A percentile compares a stretch with the other conserved stretches of the same genome.
Evolutionary conservation across 2,113 vertebrate species (phyloP).

Genomic region (Phoxinus phoxinus): DNA sequence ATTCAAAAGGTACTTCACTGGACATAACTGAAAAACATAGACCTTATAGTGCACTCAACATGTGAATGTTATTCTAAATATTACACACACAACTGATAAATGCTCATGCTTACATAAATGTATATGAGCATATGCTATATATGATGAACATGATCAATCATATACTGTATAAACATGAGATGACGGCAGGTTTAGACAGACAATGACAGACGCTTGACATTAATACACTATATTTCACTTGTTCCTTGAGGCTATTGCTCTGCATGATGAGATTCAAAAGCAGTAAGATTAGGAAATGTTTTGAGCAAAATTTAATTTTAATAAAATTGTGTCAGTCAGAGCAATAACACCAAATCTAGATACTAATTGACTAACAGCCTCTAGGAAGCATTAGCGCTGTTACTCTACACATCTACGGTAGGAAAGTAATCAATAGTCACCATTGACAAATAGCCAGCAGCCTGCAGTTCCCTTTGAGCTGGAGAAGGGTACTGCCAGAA

Average conservation of each 20-base stretch:
- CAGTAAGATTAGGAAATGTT: neutral
- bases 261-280: neutral
- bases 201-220: neutral
- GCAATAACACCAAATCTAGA: conserved; percentile 44
- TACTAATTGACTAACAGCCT: conserved; percentile 26
- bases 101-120: conserved; percentile 11
- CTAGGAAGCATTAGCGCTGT: conserved; percentile 13
- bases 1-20: neutral
- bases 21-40: neutral
- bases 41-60: neutral
- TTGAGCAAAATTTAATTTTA: neutral
- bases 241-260: conserved; percentile 32
- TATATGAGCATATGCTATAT: conserved; percentile 22
- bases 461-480: conserved; percentile 66
- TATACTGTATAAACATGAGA: conserved; percentile 29
- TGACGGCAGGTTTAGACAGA: conserved; percentile 30
- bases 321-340: conserved; percentile 19
- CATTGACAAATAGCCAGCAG: conserved; percentile 74
- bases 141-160: conserved; percentile 16
- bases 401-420: conserved; percentile 51
- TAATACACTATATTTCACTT: neutral
- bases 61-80: neutral
- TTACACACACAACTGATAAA: conserved; percentile 8
- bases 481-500: conserved; percentile 63
- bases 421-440: conserved; percentile 69